Evolutionary conservation across 1,140 invertebrate genomes (phyloP).

Genomic region (Drosophila melanica): DNA sequence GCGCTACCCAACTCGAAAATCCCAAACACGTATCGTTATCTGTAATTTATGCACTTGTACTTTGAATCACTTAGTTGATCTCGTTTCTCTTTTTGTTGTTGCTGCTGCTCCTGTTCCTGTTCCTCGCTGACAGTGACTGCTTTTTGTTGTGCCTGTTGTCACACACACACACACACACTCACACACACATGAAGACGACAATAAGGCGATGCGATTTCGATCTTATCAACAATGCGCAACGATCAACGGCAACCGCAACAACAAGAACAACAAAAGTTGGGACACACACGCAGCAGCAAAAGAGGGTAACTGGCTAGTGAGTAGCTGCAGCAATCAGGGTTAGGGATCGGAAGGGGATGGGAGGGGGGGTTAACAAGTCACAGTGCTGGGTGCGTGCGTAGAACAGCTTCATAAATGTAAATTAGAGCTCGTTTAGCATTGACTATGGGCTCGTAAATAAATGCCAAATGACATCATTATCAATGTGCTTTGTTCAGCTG

Average conservation of each 20-base stretch:
- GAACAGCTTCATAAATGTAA: constrained; percentile 84
- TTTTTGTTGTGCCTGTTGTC: constrained; percentile 59
- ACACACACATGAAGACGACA: constrained; percentile 40
- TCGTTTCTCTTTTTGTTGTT: constrained; percentile 45
- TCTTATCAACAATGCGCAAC: constrained; percentile 77
- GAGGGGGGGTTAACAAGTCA: constrained; percentile 43
- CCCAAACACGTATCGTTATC: constrained; percentile 68
- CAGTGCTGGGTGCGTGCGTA: constrained; percentile 74
- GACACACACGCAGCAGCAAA: constrained; percentile 68
- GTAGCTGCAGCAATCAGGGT: neutral
- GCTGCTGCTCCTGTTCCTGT: constrained; percentile 11
- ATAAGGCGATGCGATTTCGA: constrained; percentile 68
- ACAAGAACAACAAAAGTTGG: constrained; percentile 41
- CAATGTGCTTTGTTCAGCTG: constrained; percentile 62
- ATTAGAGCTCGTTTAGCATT: constrained; percentile 83
- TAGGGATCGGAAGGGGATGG: neutral
- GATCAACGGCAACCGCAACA: constrained; percentile 58
- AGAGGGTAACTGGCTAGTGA: neutral
- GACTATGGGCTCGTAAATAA: constrained; percentile 83
- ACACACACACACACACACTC: constrained; percentile 39
- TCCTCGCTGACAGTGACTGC: constrained; percentile 32
- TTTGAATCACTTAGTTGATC: constrained; percentile 76
- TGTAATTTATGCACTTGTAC: constrained; percentile 81
- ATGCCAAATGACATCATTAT: constrained; percentile 84
- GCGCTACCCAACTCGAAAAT: constrained; percentile 29